phyloP scores from a whole-genome alignment of 2,888 invertebrate species.

The Cephus nigrinus region DNA sequence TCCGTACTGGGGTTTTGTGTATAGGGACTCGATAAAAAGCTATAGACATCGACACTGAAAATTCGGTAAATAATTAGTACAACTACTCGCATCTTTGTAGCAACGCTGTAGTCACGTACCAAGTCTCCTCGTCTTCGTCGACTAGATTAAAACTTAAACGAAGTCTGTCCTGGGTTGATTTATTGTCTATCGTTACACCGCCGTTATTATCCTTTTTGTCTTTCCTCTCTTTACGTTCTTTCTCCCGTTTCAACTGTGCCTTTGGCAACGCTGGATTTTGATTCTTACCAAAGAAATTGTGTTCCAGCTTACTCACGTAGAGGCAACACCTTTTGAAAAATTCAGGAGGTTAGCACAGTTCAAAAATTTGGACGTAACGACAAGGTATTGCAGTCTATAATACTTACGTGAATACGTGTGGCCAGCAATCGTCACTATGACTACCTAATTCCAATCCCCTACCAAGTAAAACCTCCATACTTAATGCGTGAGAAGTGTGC shows the following conservation, averaged over 20 bases:
- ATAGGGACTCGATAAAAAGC: constrained; percentile 79
- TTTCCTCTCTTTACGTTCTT: constrained; percentile 69
- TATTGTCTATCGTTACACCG: constrained; percentile 67
- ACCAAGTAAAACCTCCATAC: constrained; percentile 90
- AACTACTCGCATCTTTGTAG: background rate
- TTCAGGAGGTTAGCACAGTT: background rate
- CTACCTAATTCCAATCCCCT: constrained; percentile 91
- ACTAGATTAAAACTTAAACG: constrained; percentile 73
- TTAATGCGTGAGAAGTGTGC: constrained; percentile 89
- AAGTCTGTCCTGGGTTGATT: constrained; percentile 72
- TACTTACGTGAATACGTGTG: constrained; percentile 86
- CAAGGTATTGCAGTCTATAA: background rate
- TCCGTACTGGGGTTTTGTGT: constrained; percentile 69
- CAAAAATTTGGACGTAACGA: background rate
- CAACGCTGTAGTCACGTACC: constrained; percentile 67
- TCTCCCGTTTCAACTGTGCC: constrained; percentile 74
- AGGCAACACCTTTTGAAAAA: constrained; percentile 77
- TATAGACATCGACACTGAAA: constrained; percentile 84
- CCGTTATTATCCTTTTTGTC: constrained; percentile 65
- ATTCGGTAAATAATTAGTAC: constrained; percentile 19
- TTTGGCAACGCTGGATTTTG: constrained; percentile 76
- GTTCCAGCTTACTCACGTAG: constrained; percentile 92
- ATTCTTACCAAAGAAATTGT: constrained; percentile 88
- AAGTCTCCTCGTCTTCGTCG: constrained; percentile 81
- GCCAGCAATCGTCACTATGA: constrained; percentile 95